These are phyloP conservation scores for Thymallus thymallus DNA, from an alignment of 2,113 vertebrate species.

Conservation along the genomic window DNA sequence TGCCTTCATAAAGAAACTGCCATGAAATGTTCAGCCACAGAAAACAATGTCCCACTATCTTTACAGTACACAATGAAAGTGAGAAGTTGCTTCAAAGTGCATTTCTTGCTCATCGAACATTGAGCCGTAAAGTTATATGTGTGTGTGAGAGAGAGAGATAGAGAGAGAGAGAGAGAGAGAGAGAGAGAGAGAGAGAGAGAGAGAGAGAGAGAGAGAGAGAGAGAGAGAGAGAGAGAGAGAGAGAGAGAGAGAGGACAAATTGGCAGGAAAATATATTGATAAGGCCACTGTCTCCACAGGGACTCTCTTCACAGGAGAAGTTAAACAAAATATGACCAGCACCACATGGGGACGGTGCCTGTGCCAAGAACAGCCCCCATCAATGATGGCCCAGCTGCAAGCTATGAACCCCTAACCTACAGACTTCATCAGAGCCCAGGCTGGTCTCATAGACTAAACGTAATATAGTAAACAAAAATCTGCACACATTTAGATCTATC, in stretches of 20 bases:
- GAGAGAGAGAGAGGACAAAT: background rate
- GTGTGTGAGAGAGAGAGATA: no score
- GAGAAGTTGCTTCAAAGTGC: background rate
- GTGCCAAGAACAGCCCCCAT: background rate
- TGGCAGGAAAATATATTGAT: background rate
- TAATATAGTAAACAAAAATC: no score
- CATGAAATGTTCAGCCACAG: conserved; percentile 50
- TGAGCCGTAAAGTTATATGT: no score
- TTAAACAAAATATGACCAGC: background rate
- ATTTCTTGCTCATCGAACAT: no score
- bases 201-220: no score
- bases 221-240: background rate
- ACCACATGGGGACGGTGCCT: background rate
- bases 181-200: no score
- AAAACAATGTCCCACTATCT: conserved; percentile 18
- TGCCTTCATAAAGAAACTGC: conserved; percentile 56
- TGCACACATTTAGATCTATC: no score
- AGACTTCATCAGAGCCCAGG: no score
- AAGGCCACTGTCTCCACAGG: background rate
- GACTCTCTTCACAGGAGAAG: no score
- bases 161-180: no score
- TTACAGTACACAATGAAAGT: background rate
- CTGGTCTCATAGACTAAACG: no score
- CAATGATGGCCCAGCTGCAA: background rate
- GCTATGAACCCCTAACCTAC: no score